A percentile compares a stretch with the other conserved stretches of the same genome.
Conservation (phyloP, 1,140 invertebrate genomes). For the Drosophila bipectinata region DNA sequence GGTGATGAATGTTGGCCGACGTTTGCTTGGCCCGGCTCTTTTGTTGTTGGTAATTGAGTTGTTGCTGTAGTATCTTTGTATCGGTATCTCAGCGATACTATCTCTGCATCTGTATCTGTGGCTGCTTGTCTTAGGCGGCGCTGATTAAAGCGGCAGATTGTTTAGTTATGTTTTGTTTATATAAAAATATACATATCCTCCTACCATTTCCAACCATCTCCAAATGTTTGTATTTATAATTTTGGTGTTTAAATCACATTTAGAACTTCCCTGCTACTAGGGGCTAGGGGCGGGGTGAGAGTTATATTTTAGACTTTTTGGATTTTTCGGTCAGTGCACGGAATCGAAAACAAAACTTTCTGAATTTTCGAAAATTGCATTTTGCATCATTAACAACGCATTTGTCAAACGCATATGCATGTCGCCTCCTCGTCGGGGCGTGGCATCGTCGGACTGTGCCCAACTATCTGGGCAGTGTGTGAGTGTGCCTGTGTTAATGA, state of each 20-base stretch:
- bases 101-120: constrained; percentile 33
- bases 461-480: constrained; percentile 29
- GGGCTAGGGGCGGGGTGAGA: no score
- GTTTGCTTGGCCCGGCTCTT: constrained; percentile 52
- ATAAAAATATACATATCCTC: constrained; percentile 49
- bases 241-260: constrained; percentile 31
- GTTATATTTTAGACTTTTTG: constrained; percentile 12
- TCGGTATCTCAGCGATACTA: neutral
- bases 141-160: constrained; percentile 77
- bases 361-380: constrained; percentile 77
- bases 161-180: constrained; percentile 63
- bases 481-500: constrained; percentile 71
- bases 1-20: constrained; percentile 75
- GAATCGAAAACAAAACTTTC: constrained; percentile 69
- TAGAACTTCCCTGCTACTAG: constrained; percentile 3
- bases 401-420: constrained; percentile 77
- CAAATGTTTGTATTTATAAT: constrained; percentile 29
- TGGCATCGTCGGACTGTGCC: constrained; percentile 27
- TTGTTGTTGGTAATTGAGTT: constrained; percentile 72
- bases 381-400: constrained; percentile 82
- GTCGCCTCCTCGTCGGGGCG: constrained; percentile 51
- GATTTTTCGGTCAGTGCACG: constrained; percentile 26
- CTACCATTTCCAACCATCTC: neutral
- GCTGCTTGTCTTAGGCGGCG: constrained; percentile 49
- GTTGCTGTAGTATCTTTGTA: constrained; percentile 59